A percentile compares a stretch with the other conserved stretches of the same genome.
These are phyloP conservation scores for Rhyacophila brunnea DNA, from an alignment of 1,140 invertebrate genomes.

Conservation along the genomic window DNA sequence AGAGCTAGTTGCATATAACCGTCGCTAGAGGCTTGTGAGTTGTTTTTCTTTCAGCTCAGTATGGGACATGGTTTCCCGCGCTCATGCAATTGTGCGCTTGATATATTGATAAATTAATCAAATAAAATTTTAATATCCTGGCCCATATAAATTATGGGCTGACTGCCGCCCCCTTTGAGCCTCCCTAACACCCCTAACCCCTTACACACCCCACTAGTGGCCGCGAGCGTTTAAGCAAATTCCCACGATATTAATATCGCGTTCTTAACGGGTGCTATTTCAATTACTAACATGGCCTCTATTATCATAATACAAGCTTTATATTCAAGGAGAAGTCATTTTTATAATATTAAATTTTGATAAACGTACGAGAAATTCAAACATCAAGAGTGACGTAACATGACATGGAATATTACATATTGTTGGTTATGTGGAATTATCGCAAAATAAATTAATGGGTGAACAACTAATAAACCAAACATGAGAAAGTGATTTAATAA, in stretches of 20 bases:
- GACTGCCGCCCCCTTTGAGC: neutral
- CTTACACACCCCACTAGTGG: too few relatives aligned
- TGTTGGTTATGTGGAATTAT: too few relatives aligned
- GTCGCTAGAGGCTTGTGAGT: neutral
- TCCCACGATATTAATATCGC: constrained; percentile 30
- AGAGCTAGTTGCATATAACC: too few relatives aligned
- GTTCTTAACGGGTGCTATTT: constrained; percentile 6
- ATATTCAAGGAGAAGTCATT: neutral
- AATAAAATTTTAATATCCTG: constrained; percentile 31
- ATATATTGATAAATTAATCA: constrained; percentile 32
- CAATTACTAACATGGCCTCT: neutral
- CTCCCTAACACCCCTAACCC: neutral
- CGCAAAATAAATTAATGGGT: too few relatives aligned
- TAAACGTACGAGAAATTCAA: too few relatives aligned
- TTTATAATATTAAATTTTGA: too few relatives aligned
- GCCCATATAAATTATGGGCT: constrained; percentile 17
- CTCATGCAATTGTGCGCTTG: too few relatives aligned
- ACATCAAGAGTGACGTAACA: too few relatives aligned
- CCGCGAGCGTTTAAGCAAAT: constrained; percentile 17
- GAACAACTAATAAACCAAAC: too few relatives aligned
- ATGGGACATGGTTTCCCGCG: neutral
- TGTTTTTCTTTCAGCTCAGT: neutral
- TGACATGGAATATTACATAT: too few relatives aligned
- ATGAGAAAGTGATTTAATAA: too few relatives aligned
- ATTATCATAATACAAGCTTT: neutral